Percentiles rank a stretch among this genome's conserved stretches.
These are phyloP conservation scores for Aradus depressus DNA, from an alignment of 2,888 invertebrate species.

Conservation along the genomic window DNA sequence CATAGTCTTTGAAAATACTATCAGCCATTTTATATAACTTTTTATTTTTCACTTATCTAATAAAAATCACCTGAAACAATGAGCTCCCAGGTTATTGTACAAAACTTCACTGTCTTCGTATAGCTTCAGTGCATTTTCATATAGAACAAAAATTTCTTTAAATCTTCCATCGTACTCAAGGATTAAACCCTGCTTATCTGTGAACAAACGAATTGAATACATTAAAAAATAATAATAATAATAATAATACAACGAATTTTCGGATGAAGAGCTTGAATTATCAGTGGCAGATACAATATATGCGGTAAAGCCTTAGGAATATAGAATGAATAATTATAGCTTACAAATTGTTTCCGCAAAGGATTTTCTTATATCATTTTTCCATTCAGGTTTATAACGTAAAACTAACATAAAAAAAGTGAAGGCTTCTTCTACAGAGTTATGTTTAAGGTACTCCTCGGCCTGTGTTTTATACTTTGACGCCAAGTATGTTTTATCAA, in stretches of 20 bases:
- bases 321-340: constrained; percentile 5
- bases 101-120: constrained; percentile 41
- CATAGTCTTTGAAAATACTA: neutral
- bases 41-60: no score
- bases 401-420: constrained; percentile 35
- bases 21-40: constrained; percentile 2
- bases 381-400: constrained; percentile 31
- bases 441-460: constrained; percentile 29
- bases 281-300: neutral
- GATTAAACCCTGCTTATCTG: constrained; percentile 32
- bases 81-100: constrained; percentile 42
- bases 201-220: constrained; percentile 10
- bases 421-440: constrained; percentile 35
- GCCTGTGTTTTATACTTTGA: constrained; percentile 32
- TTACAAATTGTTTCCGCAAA: constrained; percentile 32
- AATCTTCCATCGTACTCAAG: constrained; percentile 35
- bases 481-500: constrained; percentile 23
- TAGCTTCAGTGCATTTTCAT: constrained; percentile 38
- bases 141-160: constrained; percentile 38
- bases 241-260: neutral
- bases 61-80: constrained; percentile 42
- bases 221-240: neutral
- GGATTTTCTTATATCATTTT: constrained; percentile 29
- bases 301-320: neutral
- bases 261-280: neutral